Evolutionary conservation across 2,797 vertebrate genomes (phyloP).

Genomic region (Hoplostethus mediterraneus): DNA sequence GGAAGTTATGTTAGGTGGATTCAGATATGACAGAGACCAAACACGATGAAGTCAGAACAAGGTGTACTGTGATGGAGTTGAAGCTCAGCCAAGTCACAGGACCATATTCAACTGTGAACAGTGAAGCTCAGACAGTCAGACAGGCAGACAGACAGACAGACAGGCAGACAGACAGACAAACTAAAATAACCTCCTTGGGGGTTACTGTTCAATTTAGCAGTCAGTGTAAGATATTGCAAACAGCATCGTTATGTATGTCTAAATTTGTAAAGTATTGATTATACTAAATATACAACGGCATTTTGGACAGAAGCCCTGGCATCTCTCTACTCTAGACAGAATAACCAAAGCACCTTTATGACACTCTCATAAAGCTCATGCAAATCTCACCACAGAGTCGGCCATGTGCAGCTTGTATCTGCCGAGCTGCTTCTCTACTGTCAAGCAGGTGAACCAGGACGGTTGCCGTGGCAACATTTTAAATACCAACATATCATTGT

Average conservation of each 20-base stretch:
- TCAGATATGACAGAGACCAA: background rate
- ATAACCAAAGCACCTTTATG: conserved; percentile 41
- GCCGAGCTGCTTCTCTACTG: background rate
- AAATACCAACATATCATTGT: too few species aligned
- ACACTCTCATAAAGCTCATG: conserved; percentile 51
- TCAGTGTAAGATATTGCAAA: too few species aligned
- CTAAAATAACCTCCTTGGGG: too few species aligned
- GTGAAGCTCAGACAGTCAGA: background rate
- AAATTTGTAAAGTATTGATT: too few species aligned
- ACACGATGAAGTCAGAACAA: conserved; percentile 12
- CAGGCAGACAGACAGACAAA: background rate
- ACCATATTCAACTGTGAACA: background rate
- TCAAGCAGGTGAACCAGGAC: background rate
- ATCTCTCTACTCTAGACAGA: too few species aligned
- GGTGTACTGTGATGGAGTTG: conserved; percentile 9
- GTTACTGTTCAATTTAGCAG: too few species aligned
- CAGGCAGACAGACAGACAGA: background rate
- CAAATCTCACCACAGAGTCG: conserved; percentile 62
- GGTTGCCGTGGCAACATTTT: too few species aligned
- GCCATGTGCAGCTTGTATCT: conserved; percentile 6
- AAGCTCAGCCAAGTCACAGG: background rate
- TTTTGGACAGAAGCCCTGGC: too few species aligned
- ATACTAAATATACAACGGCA: too few species aligned
- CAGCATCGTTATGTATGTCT: too few species aligned
- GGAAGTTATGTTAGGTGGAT: background rate